Percentiles rank a stretch among this genome's conserved stretches.
Evolutionary conservation across 2,113 vertebrate genomes (phyloP).

Genomic region (Okapia johnstoni): DNA sequence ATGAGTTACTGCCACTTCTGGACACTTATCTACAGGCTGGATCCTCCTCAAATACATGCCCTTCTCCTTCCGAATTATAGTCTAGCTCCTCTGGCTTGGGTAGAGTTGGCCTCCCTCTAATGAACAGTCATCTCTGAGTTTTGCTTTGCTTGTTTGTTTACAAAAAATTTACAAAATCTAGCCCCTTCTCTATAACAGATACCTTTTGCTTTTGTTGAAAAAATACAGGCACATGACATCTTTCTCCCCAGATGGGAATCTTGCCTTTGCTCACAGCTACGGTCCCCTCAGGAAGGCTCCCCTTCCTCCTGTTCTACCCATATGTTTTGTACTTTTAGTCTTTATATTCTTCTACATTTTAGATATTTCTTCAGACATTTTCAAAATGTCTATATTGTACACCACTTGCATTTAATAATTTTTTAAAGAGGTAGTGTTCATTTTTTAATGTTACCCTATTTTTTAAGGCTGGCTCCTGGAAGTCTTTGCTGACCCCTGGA

Average conservation of each 20-base stretch:
- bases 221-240: accelerated
- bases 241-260: not conserved
- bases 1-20: not conserved
- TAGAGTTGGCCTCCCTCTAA: not conserved
- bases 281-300: not conserved
- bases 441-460: not conserved
- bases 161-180: not conserved
- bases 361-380: not conserved
- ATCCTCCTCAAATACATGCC: not conserved
- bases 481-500: not conserved
- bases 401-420: not conserved
- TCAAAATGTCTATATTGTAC: not conserved
- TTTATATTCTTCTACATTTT: not conserved
- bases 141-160: not conserved
- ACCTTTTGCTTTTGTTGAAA: not conserved
- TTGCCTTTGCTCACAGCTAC: accelerated
- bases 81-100: not conserved
- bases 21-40: not conserved
- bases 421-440: not conserved
- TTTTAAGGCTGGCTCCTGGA: not conserved
- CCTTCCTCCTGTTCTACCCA: not conserved
- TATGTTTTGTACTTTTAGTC: not conserved
- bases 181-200: too few species aligned
- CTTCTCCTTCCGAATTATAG: not conserved
- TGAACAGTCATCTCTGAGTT: not conserved